Base-by-base conservation (phyloP, 2,797 vertebrate genomes). In the Melopsittacus undulatus region DNA sequence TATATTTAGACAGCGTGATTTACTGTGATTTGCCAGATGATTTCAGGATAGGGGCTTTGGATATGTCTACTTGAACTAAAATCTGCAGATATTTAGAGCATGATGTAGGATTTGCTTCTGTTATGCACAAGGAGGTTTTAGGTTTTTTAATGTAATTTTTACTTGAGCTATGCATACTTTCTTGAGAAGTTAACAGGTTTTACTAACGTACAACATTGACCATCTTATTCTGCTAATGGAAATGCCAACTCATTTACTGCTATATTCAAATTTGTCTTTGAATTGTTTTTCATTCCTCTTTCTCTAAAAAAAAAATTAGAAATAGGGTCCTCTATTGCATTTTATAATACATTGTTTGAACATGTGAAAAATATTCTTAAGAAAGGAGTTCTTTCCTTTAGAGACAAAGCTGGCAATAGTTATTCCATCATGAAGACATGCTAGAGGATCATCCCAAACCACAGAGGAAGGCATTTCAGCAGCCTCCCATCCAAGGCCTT, bases 51-150 rank as follows among this genome's bases (percentile, higher is more conserved):
- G 79, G 42, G 64, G 46, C 24, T 94, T 49, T 92, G 90, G 43
- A n/a, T 67, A 27, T 7, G 40, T 68, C 67, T 86, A 59, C 73
- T 61, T 26, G 30, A 89, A 74, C n/a, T 59, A 59, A 94, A 76
- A 74, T 64, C 70, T 88, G 70, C 94, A 95, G 85, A 73, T 18
- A 9, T 13, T 91, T 91, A 78, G 56, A 94, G 40, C 67, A 70
- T 2, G 8, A 21, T 15, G 24, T 14, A 76, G 67, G 63, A 38
- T 56, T 94, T 94, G 20, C 68, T 92, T 90, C 78, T 81, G 27
- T 77, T 76, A 83, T 43, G 42, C 94, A 84, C 3, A 0, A 81
- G 32, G 63, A 94, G 30, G 17, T 20, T 78, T 85, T 30, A 66
- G 1, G 0, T 40, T 81, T 83, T 88, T 61, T 24, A 17, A 36